Conservation (phyloP, 1,140 invertebrate species). For the Aphelenchoides besseyi region DNA sequence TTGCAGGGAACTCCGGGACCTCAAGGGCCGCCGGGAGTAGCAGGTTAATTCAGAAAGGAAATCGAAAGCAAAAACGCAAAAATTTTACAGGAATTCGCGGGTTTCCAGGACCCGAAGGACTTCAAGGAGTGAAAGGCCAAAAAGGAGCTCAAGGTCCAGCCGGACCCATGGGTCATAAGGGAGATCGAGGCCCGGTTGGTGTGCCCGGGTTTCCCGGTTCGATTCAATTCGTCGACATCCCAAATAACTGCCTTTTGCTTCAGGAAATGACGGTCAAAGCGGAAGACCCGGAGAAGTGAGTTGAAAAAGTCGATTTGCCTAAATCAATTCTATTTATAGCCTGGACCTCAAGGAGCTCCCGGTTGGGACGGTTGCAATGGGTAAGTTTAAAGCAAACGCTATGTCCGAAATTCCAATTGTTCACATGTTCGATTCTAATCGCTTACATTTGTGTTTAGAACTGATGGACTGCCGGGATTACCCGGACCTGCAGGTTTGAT, state of each 20-base stretch:
- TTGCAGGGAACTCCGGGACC: constrained; percentile 59
- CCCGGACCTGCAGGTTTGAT: constrained; percentile 53
- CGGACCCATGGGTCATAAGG: constrained; percentile 8
- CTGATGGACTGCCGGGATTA: constrained; percentile 57
- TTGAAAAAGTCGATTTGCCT: no score
- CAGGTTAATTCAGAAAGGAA: neutral
- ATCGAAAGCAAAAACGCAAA: neutral
- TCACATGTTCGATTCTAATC: no score
- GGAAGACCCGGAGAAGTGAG: no score
- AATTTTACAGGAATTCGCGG: constrained; percentile 52
- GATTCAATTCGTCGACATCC: no score
- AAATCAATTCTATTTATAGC: no score
- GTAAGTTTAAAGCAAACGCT: no score
- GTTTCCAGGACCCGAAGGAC: constrained; percentile 61
- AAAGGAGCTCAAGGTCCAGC: constrained; percentile 25
- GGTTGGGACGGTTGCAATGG: constrained; percentile 63
- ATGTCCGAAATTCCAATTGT: no score
- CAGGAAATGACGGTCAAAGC: no score
- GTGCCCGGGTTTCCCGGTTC: constrained; percentile 4
- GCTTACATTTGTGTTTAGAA: no score
- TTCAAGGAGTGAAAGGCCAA: constrained; percentile 48
- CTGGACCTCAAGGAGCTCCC: constrained; percentile 58
- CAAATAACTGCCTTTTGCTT: no score
- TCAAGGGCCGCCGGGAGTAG: constrained; percentile 55
- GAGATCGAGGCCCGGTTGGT: constrained; percentile 11